These are phyloP conservation scores for Pseudomyrmex flavicornis DNA, from an alignment of 1,140 invertebrate genomes.

Conservation along the genomic window DNA sequence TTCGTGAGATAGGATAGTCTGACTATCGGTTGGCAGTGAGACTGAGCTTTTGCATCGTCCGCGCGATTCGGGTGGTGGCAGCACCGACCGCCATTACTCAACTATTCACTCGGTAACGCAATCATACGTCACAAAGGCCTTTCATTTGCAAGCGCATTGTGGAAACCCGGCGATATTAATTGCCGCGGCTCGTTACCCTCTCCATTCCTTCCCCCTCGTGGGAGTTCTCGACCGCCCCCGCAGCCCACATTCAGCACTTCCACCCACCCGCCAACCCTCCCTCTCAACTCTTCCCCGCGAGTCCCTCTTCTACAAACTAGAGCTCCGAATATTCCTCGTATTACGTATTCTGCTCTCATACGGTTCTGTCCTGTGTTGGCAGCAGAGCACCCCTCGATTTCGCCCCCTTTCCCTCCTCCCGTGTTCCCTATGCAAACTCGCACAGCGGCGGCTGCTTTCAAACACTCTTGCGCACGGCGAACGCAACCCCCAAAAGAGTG, in stretches of 20 bases:
- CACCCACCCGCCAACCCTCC: conserved; percentile 1
- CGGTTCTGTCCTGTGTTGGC: conserved; percentile 76
- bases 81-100: conserved; percentile 84
- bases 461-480: conserved; percentile 76
- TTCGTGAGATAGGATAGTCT: conserved; percentile 58
- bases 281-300: conserved; percentile 10
- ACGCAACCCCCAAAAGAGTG: conserved; percentile 71
- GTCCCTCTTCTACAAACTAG: conserved; percentile 62
- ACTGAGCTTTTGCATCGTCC: conserved; percentile 77
- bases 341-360: conserved; percentile 83
- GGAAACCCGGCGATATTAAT: conserved; percentile 85
- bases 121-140: conserved; percentile 86
- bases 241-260: conserved; percentile 51
- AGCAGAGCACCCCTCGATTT: conserved; percentile 74
- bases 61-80: conserved; percentile 79
- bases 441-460: conserved; percentile 63
- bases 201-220: conserved; percentile 65
- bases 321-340: conserved; percentile 73
- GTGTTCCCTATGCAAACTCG: conserved; percentile 47
- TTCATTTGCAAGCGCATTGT: conserved; percentile 86
- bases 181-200: conserved; percentile 85
- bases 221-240: conserved; percentile 67
- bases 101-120: conserved; percentile 85
- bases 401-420: not conserved
- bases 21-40: conserved; percentile 70